Evolutionary conservation across 2,113 vertebrate species (phyloP).

Genomic region (Xerus inauris): DNA sequence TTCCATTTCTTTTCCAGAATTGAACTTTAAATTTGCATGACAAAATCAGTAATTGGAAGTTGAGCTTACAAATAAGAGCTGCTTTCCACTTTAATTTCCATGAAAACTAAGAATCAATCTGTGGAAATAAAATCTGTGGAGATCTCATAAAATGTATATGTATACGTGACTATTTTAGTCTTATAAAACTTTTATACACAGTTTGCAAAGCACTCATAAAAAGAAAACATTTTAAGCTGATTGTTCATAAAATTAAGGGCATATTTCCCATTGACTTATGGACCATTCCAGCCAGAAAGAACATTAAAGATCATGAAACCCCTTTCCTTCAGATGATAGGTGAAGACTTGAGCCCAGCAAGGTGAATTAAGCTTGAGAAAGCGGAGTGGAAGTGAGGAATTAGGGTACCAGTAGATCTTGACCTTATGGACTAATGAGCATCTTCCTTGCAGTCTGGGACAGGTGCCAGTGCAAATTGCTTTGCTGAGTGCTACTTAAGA

Average conservation of each 20-base stretch:
- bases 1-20: not conserved
- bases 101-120: slow-evolving; percentile 61
- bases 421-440: not conserved
- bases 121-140: slow-evolving; percentile 27
- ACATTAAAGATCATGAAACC: not conserved
- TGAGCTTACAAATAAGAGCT: slow-evolving; percentile 57
- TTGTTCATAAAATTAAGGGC: not conserved
- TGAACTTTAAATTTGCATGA: slow-evolving; percentile 67
- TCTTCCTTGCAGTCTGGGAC: not conserved
- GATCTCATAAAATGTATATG: slow-evolving; percentile 37
- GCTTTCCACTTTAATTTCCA: slow-evolving; percentile 54
- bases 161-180: not conserved
- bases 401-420: not conserved
- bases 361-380: not conserved
- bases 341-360: not conserved
- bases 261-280: not conserved
- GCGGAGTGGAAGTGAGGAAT: not conserved
- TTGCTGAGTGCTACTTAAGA: not conserved
- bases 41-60: slow-evolving; percentile 60
- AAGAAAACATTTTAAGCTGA: not conserved
- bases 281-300: not conserved
- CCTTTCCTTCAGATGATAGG: not conserved
- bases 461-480: not conserved
- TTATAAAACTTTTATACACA: slow-evolving; percentile 37
- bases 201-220: slow-evolving; percentile 21